These are phyloP conservation scores for Hydrolagus colliei DNA, from an alignment of 2,797 vertebrate genomes.

Conservation along the genomic window DNA sequence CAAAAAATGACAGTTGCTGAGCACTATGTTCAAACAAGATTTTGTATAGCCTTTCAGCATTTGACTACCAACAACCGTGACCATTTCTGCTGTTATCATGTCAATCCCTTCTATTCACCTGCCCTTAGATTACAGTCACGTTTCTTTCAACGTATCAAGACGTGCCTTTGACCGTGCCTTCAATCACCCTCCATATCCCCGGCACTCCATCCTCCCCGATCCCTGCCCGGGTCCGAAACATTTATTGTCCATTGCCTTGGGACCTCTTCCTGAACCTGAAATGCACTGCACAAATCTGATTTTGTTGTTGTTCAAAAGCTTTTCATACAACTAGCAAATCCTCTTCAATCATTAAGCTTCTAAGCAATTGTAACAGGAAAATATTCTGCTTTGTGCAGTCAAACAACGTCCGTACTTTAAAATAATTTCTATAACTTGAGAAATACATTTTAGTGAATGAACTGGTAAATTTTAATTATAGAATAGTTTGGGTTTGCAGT, in stretches of 20 bases:
- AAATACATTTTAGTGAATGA: background rate
- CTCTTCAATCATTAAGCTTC: background rate
- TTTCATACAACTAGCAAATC: background rate
- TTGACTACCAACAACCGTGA: background rate
- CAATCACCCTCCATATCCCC: too few species aligned
- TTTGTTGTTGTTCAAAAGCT: too few species aligned
- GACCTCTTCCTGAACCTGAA: too few species aligned
- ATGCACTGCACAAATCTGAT: too few species aligned
- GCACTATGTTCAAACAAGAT: background rate
- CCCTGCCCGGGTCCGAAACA: too few species aligned
- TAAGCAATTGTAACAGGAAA: background rate
- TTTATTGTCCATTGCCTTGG: too few species aligned
- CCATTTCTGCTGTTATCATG: background rate
- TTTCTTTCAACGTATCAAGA: background rate
- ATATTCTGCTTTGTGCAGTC: background rate
- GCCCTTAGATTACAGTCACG: background rate
- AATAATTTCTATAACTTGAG: background rate
- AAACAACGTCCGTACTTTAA: background rate
- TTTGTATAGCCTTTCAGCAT: background rate
- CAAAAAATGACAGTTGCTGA: background rate
- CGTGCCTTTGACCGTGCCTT: too few species aligned
- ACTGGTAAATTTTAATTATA: background rate
- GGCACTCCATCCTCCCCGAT: too few species aligned
- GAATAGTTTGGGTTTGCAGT: background rate
- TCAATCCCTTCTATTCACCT: background rate